Percentiles rank a stretch among this genome's conserved stretches.
Evolutionary conservation across 2,797 vertebrate species (phyloP).

Genomic region (Choloepus didactylus): DNA sequence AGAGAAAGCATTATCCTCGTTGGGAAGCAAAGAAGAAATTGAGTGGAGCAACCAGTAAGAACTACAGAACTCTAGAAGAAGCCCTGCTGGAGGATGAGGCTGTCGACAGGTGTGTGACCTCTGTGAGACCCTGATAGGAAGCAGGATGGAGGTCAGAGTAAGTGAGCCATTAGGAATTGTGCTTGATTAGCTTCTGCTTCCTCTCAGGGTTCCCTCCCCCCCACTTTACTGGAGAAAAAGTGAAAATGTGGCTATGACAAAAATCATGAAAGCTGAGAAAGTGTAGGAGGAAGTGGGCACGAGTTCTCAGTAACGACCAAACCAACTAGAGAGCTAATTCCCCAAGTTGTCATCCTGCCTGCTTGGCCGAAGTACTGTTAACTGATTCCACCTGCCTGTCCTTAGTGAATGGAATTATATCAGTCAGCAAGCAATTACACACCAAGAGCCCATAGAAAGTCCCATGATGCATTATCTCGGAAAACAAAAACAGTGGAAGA

Average conservation of each 20-base stretch:
- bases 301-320: not conserved
- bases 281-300: not conserved
- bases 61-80: not conserved
- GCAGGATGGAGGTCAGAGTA: not conserved
- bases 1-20: not conserved
- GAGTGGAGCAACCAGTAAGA: not conserved
- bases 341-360: not conserved
- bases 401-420: not conserved
- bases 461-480: not conserved
- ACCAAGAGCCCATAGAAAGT: not conserved
- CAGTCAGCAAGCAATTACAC: not conserved
- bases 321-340: not conserved
- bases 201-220: not conserved
- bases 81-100: not conserved
- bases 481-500: not conserved
- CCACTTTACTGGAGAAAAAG: not conserved
- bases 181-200: not conserved
- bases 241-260: not conserved
- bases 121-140: not conserved
- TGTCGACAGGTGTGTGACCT: not conserved
- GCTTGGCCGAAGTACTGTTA: not conserved
- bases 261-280: conserved; percentile 31
- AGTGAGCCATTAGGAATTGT: not conserved
- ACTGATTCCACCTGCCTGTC: not conserved
- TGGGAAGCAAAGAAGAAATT: not conserved